Evolutionary conservation across 2,797 vertebrate species (phyloP).

Genomic region (Aphelocoma californica): DNA sequence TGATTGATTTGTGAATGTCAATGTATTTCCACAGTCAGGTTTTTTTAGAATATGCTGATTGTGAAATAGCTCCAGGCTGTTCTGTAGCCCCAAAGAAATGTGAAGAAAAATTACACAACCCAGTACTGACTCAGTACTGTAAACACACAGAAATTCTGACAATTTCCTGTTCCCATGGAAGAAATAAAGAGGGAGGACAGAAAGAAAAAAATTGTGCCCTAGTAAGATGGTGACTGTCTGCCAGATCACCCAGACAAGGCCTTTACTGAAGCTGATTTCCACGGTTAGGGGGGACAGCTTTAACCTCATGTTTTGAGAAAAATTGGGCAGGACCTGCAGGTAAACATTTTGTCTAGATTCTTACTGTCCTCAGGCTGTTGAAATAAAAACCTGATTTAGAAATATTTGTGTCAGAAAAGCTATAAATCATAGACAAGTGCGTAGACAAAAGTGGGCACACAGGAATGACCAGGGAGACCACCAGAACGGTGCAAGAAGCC

Average conservation of each 20-base stretch:
- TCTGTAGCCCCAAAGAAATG: conserved; percentile 16
- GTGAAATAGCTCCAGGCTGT: conserved; percentile 25
- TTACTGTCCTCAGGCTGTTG: background rate
- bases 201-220: background rate
- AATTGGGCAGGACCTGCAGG: background rate
- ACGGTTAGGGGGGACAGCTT: background rate
- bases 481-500: background rate
- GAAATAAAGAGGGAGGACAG: background rate
- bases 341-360: background rate
- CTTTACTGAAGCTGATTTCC: background rate
- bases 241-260: background rate
- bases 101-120: conserved; percentile 12
- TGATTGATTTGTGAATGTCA: conserved; percentile 9
- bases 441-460: background rate
- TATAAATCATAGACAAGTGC: background rate
- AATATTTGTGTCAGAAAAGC: background rate
- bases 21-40: background rate
- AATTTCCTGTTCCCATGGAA: background rate
- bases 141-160: background rate
- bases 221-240: background rate
- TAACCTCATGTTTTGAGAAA: background rate
- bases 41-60: background rate
- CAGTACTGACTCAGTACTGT: background rate
- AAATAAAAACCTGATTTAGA: background rate
- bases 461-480: accelerated